Conservation (phyloP, 2,888 invertebrate genomes). For the Sarcophaga rosellei region DNA sequence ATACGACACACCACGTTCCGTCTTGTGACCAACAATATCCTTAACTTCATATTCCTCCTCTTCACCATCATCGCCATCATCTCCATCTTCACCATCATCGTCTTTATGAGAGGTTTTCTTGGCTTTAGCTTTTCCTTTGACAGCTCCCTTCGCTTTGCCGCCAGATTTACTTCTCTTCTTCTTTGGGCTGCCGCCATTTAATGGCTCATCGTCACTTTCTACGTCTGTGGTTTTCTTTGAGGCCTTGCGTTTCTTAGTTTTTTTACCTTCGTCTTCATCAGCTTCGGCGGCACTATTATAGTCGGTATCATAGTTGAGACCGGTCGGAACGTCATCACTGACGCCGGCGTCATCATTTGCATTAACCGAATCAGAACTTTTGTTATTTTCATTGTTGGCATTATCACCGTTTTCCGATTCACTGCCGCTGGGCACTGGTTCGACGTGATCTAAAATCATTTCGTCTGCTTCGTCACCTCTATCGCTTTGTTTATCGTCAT, state of each 20-base stretch:
- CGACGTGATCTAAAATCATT: conserved; percentile 67
- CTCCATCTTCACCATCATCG: conserved; percentile 63
- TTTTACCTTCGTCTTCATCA: conserved; percentile 64
- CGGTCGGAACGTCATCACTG: conserved; percentile 57
- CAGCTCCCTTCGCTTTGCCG: conserved; percentile 58
- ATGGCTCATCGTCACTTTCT: conserved; percentile 66
- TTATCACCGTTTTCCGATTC: conserved; percentile 70
- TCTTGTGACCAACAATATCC: conserved; percentile 86
- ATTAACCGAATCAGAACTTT: conserved; percentile 71
- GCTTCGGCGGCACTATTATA: conserved; percentile 66
- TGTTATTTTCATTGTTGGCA: conserved; percentile 72
- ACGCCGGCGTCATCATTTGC: conserved; percentile 70
- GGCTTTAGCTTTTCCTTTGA: conserved; percentile 76
- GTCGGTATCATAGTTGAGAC: conserved; percentile 61
- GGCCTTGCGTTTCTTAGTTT: conserved; percentile 71
- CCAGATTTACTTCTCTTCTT: conserved; percentile 69
- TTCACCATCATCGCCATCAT: conserved; percentile 74
- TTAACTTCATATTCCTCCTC: conserved; percentile 83
- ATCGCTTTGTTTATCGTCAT: conserved; percentile 70
- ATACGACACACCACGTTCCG: conserved; percentile 85
- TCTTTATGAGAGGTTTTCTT: conserved; percentile 75
- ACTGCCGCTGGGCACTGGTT: conserved; percentile 70
- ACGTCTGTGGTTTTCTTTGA: conserved; percentile 57
- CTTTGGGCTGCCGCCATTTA: conserved; percentile 67
- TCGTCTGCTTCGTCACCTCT: conserved; percentile 62